Conservation (phyloP, 2,888 invertebrate species). For the Patella pellucida region DNA sequence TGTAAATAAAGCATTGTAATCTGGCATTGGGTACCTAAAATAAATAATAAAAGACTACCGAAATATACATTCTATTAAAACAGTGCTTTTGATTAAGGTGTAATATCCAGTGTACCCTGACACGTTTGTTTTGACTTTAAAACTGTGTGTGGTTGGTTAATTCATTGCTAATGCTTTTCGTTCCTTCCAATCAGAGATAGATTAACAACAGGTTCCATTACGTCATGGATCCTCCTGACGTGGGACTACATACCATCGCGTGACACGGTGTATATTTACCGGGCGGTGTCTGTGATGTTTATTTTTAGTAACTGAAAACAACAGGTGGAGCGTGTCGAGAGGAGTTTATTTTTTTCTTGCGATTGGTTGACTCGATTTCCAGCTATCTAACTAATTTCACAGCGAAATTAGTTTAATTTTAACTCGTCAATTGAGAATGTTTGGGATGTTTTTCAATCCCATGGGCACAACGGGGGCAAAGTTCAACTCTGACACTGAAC, state of each 20-base stretch:
- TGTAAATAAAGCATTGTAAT: too few species aligned
- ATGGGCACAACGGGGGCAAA: neutral
- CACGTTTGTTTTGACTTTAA: neutral
- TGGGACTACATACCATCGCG: neutral
- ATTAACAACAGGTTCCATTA: constrained; percentile 9
- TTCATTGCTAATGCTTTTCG: neutral
- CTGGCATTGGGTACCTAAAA: too few species aligned
- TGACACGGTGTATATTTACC: constrained; percentile 7
- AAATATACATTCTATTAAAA: too few species aligned
- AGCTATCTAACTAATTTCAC: constrained; percentile 1
- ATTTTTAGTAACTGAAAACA: constrained; percentile 5
- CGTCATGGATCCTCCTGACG: neutral
- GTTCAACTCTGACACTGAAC: constrained; percentile 10
- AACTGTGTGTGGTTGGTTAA: neutral
- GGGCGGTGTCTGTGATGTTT: neutral
- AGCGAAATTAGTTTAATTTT: constrained; percentile 4
- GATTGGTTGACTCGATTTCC: neutral
- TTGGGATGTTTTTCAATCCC: neutral
- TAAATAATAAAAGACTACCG: too few species aligned
- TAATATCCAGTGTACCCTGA: neutral
- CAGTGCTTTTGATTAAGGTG: too few species aligned
- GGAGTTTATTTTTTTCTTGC: neutral
- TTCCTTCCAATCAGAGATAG: neutral
- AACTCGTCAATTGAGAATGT: neutral
- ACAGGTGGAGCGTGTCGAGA: constrained; percentile 5